These are phyloP conservation scores for Takifugu bimaculatus DNA, from an alignment of 2,113 vertebrate genomes.

Conservation along the genomic window DNA sequence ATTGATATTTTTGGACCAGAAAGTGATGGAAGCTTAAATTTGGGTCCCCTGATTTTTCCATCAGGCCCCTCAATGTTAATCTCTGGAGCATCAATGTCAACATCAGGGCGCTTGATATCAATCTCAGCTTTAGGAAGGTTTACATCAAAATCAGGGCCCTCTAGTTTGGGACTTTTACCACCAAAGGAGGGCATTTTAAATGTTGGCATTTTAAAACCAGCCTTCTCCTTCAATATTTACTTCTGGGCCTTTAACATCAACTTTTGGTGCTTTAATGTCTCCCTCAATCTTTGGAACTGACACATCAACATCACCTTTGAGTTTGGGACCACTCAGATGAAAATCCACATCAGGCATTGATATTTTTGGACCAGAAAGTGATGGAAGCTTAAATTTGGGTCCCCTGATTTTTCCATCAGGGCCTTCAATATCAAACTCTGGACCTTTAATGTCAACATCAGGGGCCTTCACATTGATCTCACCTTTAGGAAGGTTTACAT, in stretches of 20 bases:
- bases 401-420: slow-evolving; percentile 7
- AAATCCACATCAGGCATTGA: slow-evolving; percentile 31
- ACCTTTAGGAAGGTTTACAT: slow-evolving; percentile 8
- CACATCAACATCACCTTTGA: slow-evolving; percentile 23
- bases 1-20: no score
- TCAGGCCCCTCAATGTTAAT: slow-evolving; percentile 12
- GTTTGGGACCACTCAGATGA: slow-evolving; percentile 7
- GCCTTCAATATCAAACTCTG: slow-evolving; percentile 11
- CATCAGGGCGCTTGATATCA: no score
- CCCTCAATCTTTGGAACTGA: slow-evolving; percentile 26
- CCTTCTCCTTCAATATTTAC: slow-evolving; percentile 7
- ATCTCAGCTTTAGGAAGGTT: not conserved
- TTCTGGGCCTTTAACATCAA: slow-evolving; percentile 14
- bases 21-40: no score
- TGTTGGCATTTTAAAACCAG: slow-evolving; percentile 21
- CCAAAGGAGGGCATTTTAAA: slow-evolving; percentile 25
- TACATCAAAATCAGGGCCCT: no score
- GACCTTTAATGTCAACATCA: not conserved
- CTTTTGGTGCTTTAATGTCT: slow-evolving; percentile 2
- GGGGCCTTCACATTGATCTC: slow-evolving; percentile 12
- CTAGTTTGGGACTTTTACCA: no score
- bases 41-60: no score
- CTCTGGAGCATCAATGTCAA: not conserved
- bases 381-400: slow-evolving; percentile 10
- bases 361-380: not conserved